Percentiles rank a stretch among this genome's conserved stretches.
phyloP scores from a whole-genome alignment of 2,113 vertebrate species.

The Crotophaga sulcirostris region DNA sequence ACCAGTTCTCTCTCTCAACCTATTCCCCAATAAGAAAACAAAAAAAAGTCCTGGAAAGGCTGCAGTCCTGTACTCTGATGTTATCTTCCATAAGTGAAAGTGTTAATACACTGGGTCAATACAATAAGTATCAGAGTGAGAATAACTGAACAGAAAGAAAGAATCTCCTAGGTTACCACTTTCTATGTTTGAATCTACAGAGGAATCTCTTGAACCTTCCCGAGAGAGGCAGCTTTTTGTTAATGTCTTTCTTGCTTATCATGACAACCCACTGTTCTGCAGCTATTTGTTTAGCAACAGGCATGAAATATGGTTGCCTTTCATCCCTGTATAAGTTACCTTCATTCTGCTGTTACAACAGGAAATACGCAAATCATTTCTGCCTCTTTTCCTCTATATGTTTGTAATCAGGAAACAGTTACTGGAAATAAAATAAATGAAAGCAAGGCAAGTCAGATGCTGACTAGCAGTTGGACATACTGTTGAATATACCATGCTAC shows the following conservation, averaged over 20 bases:
- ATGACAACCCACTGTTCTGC: slow-evolving; percentile 15
- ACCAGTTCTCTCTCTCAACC: background rate
- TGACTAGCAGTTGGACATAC: background rate
- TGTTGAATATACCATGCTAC: background rate
- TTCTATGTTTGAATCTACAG: background rate
- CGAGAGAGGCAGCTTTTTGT: slow-evolving; percentile 34
- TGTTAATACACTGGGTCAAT: background rate
- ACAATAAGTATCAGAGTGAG: background rate
- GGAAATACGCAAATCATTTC: slow-evolving; percentile 48
- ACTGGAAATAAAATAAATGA: slow-evolving; percentile 20
- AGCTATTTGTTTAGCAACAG: slow-evolving; percentile 52
- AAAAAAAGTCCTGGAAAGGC: background rate
- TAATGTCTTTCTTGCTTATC: slow-evolving; percentile 23
- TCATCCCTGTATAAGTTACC: background rate
- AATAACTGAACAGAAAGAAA: slow-evolving; percentile 28
- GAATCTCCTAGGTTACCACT: slow-evolving; percentile 40
- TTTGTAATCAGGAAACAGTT: slow-evolving; percentile 11
- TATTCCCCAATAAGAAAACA: background rate
- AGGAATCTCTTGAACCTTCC: slow-evolving; percentile 6
- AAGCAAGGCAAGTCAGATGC: background rate
- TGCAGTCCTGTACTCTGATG: background rate
- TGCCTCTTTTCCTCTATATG: background rate
- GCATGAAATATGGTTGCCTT: slow-evolving; percentile 44
- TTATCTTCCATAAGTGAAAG: background rate
- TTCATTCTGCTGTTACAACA: slow-evolving; percentile 14